Conservation (phyloP, 2,113 vertebrate genomes). For the Catagonus wagneri region DNA sequence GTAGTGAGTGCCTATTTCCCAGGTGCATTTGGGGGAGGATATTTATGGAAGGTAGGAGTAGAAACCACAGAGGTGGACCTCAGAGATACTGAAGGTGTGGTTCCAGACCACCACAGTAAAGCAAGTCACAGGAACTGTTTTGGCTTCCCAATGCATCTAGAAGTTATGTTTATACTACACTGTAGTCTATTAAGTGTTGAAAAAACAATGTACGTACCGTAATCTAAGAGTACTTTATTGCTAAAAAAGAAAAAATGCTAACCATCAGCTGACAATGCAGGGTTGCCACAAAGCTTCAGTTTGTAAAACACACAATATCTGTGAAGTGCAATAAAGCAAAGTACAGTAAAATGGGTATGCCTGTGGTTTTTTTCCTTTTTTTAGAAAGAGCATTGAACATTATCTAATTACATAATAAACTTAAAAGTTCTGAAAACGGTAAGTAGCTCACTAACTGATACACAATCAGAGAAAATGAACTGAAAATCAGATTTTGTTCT, state of each 20-base stretch:
- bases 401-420: not conserved
- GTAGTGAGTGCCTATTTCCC: not conserved
- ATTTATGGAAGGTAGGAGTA: not conserved
- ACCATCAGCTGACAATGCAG: not conserved
- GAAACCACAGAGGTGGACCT: not conserved
- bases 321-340: not conserved
- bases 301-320: not conserved
- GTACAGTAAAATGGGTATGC: not conserved
- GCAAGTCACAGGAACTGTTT: not conserved
- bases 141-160: not conserved
- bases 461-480: not conserved
- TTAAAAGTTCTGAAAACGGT: not conserved
- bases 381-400: not conserved
- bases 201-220: not conserved
- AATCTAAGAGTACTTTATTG: not conserved
- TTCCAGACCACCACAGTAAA: not conserved
- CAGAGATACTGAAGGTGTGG: not conserved
- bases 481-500: conserved; percentile 9
- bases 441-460: conserved; percentile 5
- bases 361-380: not conserved
- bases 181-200: not conserved
- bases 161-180: not conserved
- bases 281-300: not conserved
- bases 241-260: not conserved
- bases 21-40: not conserved